Evolutionary conservation across 2,888 invertebrate species (phyloP).

Genomic region (Diplazon laetatorius): DNA sequence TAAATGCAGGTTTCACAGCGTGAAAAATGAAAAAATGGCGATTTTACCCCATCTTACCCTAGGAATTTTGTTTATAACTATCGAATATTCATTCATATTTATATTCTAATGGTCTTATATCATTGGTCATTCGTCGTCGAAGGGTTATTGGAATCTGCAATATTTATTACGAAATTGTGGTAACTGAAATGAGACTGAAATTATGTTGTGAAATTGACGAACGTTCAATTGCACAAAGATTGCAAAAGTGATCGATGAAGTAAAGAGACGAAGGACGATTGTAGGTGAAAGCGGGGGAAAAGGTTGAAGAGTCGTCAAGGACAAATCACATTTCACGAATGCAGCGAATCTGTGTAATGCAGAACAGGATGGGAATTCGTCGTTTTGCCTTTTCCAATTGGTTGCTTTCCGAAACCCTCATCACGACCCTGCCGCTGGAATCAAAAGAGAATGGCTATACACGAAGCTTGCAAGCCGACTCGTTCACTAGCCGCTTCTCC

Average conservation of each 20-base stretch:
- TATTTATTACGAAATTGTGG: too few relatives aligned
- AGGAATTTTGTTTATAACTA: too few relatives aligned
- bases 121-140: too few relatives aligned
- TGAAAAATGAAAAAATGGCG: too few relatives aligned
- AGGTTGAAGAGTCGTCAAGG: conserved; percentile 51
- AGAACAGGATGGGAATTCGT: conserved; percentile 37
- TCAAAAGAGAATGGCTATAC: conserved; percentile 42
- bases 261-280: conserved; percentile 41
- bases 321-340: conserved; percentile 39
- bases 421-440: conserved; percentile 37
- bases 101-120: too few relatives aligned
- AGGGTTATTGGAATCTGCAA: too few relatives aligned
- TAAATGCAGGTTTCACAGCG: too few relatives aligned
- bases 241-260: conserved; percentile 12
- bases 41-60: too few relatives aligned
- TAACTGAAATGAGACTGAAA: too few relatives aligned
- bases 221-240: conserved; percentile 12
- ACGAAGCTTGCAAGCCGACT: conserved; percentile 41
- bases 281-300: conserved; percentile 25
- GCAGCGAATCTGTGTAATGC: conserved; percentile 17
- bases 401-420: conserved; percentile 57
- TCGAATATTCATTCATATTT: too few relatives aligned
- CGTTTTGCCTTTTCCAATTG: conserved; percentile 57
- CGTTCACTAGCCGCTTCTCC: conserved; percentile 30
- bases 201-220: background rate